Evolutionary conservation across 2,113 vertebrate species (phyloP).

Genomic region (Platysteira castanea): DNA sequence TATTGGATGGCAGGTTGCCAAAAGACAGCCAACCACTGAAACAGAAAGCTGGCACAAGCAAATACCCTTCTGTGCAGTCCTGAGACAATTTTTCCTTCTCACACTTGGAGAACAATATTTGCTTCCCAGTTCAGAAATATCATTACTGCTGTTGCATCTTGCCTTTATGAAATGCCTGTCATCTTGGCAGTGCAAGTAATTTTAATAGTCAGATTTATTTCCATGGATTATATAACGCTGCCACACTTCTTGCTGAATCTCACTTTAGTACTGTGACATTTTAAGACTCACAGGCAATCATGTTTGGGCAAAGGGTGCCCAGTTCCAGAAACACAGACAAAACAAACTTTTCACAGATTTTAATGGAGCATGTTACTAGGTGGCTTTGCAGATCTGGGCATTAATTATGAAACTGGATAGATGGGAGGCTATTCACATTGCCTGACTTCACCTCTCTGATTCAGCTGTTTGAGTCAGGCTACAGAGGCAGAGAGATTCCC

Average conservation of each 20-base stretch:
- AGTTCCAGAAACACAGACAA: neutral
- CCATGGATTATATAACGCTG: neutral
- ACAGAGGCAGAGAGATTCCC: neutral
- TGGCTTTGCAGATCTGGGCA: neutral
- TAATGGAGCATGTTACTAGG: neutral
- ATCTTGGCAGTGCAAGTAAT: neutral
- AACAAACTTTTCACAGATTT: neutral
- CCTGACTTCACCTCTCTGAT: neutral
- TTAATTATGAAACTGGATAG: neutral
- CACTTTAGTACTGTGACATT: neutral
- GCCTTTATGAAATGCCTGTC: neutral
- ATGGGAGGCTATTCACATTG: neutral
- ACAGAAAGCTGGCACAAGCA: neutral
- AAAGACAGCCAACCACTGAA: neutral
- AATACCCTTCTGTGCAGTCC: neutral
- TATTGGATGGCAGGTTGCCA: conserved; percentile 17
- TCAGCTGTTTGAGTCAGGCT: neutral
- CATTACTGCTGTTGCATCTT: neutral
- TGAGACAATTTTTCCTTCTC: neutral
- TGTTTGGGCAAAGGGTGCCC: neutral
- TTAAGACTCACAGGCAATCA: neutral
- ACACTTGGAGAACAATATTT: neutral
- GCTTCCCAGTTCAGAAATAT: neutral
- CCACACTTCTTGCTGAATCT: neutral
- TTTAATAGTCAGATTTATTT: neutral